Conservation (phyloP, 2,888 invertebrate genomes). For the Carpatolechia fugitivella region DNA sequence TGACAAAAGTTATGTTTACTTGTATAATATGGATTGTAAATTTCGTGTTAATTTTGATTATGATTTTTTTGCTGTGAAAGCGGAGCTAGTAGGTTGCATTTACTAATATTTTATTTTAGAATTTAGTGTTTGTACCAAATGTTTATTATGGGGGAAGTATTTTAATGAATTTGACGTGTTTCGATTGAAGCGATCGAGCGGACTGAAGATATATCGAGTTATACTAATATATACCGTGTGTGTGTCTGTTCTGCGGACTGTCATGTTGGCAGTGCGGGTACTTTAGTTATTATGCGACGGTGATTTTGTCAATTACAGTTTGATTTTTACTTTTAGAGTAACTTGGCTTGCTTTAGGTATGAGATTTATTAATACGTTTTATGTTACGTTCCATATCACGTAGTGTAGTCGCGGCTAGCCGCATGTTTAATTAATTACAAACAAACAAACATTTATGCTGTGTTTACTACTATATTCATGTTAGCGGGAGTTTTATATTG, state of each 20-base stretch:
- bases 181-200: not conserved
- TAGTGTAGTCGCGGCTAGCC: slow-evolving; percentile 37
- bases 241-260: not conserved
- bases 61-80: slow-evolving; percentile 44
- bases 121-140: slow-evolving; percentile 74
- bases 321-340: slow-evolving; percentile 32
- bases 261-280: slow-evolving; percentile 9
- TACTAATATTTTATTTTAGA: slow-evolving; percentile 76
- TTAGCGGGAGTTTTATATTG: slow-evolving; percentile 54
- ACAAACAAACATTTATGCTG: slow-evolving; percentile 53
- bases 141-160: slow-evolving; percentile 49
- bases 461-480: slow-evolving; percentile 57
- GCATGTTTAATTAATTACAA: slow-evolving; percentile 28
- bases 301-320: slow-evolving; percentile 69
- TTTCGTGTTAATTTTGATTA: slow-evolving; percentile 53
- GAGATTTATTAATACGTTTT: slow-evolving; percentile 41
- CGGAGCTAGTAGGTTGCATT: slow-evolving; percentile 71
- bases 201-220: too few relatives aligned
- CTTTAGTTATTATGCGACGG: slow-evolving; percentile 52
- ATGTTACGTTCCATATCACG: slow-evolving; percentile 64
- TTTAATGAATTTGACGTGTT: not conserved
- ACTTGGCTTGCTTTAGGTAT: slow-evolving; percentile 46
- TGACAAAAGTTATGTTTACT: slow-evolving; percentile 29
- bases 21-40: slow-evolving; percentile 67
- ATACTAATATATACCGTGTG: too few relatives aligned